Percentiles rank a stretch among this genome's conserved stretches.
Evolutionary conservation across 2,888 invertebrate species (phyloP).

Genomic region (Megamerina dolium): DNA sequence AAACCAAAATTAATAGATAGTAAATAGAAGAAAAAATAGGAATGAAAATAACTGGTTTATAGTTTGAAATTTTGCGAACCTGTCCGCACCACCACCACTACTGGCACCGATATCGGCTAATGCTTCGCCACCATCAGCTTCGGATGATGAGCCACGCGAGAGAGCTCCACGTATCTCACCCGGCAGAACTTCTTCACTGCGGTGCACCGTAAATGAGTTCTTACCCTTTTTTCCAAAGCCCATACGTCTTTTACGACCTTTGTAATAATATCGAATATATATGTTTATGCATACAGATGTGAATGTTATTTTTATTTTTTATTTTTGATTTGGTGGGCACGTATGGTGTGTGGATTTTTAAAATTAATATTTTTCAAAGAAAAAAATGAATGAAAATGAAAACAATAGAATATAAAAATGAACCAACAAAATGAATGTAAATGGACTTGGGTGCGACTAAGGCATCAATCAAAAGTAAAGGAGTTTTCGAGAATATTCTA

Average conservation of each 20-base stretch:
- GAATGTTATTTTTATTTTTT: conserved; percentile 24
- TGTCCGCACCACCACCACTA: conserved; percentile 53
- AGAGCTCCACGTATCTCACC: conserved; percentile 61
- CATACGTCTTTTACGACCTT: conserved; percentile 90
- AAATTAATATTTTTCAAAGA: no score
- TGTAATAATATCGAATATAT: conserved; percentile 10
- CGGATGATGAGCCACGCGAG: conserved; percentile 83
- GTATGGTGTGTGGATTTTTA: no score
- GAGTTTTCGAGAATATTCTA: no score
- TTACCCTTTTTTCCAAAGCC: conserved; percentile 92
- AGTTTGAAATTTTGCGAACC: conserved; percentile 57
- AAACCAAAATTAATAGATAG: conserved; percentile 18
- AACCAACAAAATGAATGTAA: no score
- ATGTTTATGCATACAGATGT: conserved; percentile 1
- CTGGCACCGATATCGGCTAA: conserved; percentile 52
- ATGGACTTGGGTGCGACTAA: no score
- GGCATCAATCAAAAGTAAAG: no score
- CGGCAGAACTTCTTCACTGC: conserved; percentile 95
- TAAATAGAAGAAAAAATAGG: conserved; percentile 16
- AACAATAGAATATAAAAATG: neutral
- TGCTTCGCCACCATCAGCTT: conserved; percentile 87
- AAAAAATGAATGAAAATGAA: neutral
- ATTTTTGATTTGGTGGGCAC: no score
- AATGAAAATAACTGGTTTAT: conserved; percentile 7
- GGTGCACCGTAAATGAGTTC: conserved; percentile 94